These are phyloP conservation scores for Pseudococcus viburni DNA, from an alignment of 2,888 invertebrate genomes.

Conservation along the genomic window DNA sequence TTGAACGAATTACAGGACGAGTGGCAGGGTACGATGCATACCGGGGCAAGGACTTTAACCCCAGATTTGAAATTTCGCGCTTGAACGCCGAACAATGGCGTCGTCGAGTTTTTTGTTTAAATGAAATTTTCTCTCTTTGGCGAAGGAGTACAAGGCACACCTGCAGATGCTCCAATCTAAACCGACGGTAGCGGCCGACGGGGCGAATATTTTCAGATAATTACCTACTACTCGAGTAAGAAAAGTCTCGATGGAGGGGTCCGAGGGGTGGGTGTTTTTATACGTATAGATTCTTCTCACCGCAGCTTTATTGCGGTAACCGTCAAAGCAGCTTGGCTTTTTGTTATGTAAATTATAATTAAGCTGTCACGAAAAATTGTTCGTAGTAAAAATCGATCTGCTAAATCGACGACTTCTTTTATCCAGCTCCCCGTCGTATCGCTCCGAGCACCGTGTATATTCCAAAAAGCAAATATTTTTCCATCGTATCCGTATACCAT, in stretches of 20 bases:
- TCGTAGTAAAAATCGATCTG: constrained; percentile 29
- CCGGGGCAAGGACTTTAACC: constrained; percentile 11
- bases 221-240: not conserved
- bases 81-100: constrained; percentile 29
- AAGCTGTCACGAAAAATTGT: constrained; percentile 29
- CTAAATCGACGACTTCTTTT: constrained; percentile 20
- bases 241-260: not conserved
- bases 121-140: not conserved
- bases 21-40: not conserved
- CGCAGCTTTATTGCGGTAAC: not conserved
- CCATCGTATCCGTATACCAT: not conserved
- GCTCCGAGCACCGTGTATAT: not conserved
- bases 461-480: constrained; percentile 36
- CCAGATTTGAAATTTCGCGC: constrained; percentile 15
- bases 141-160: not conserved
- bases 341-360: constrained; percentile 46
- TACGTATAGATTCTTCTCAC: not conserved
- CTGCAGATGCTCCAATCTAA: not conserved
- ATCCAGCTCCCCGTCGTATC: not conserved
- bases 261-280: not conserved
- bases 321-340: not conserved
- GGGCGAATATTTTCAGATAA: constrained; percentile 10
- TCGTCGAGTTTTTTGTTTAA: constrained; percentile 42
- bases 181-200: not conserved
- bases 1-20: constrained; percentile 12